Percentiles rank a stretch among this genome's conserved stretches.
Evolutionary conservation across 1,140 invertebrate species (phyloP).

Genomic region (Lethocerus indicus): DNA sequence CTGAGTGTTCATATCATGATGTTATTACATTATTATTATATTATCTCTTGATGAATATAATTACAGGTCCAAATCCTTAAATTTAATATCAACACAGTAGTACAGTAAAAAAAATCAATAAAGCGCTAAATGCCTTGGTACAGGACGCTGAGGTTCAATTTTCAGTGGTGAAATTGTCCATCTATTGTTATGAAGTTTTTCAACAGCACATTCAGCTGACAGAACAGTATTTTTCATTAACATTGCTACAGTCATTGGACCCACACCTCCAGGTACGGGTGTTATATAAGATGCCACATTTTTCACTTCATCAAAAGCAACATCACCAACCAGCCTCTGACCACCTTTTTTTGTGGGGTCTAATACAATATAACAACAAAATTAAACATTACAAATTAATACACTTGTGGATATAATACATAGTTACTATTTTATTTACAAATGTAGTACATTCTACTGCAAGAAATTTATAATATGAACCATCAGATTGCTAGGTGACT

Average conservation of each 20-base stretch:
- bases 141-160: conserved; percentile 39
- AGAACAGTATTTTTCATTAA: conserved; percentile 88
- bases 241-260: conserved; percentile 98
- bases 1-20: not conserved
- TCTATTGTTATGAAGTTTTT: conserved; percentile 29
- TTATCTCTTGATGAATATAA: not conserved
- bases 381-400: too few relatives aligned
- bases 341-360: conserved; percentile 72
- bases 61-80: not conserved
- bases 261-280: conserved; percentile 95
- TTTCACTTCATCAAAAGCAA: conserved; percentile 65
- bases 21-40: not conserved
- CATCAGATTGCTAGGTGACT: too few relatives aligned
- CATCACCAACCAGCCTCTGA: conserved; percentile 84
- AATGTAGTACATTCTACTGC: too few relatives aligned
- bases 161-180: conserved; percentile 49
- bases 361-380: conserved; percentile 24
- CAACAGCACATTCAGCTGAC: conserved; percentile 48
- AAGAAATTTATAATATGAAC: too few relatives aligned
- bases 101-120: not conserved
- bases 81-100: not conserved
- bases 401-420: too few relatives aligned
- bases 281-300: conserved; percentile 78
- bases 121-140: conserved; percentile 40
- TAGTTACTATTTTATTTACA: too few relatives aligned